Evolutionary conservation across 2,113 vertebrate species (phyloP), one percentile per base, ranked within the genome.

Genomic region (Illadopsis cleaveri): DNA sequence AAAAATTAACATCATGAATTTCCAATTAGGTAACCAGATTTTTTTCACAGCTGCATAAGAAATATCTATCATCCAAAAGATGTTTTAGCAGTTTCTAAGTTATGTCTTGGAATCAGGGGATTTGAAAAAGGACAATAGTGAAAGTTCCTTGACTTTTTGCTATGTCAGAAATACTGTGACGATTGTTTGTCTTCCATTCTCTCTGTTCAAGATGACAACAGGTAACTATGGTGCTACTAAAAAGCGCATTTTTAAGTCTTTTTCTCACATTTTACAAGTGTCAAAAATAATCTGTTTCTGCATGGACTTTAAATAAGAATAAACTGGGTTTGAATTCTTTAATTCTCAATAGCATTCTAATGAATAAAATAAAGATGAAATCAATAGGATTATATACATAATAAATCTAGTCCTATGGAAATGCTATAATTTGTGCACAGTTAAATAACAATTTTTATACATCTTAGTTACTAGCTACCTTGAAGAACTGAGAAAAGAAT

Each of bases 391-490:
- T 91, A 94, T 58, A 87, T 82, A 65, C 12, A 35, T 58, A 95
- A 91, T 96, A 94, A 87, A 96, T 91, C 66, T 77, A 54, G 42
- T 90, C n/a, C 45, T 87, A 66, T 82, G 35, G 75, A 93, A 96
- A 90, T 76, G 57, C 48, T 93, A 68, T 88, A 77, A 94, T 82
- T 80, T 42, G 7, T 83, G 56, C 14, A 62, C 54, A 66, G 71
- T 96, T 93, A 90, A 95, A 93, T 47, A 86, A 45, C 50, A 82
- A 75, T 90, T 92, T 94, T 93, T 94, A 88, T 66, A 51, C 76
- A 83, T 92, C 76, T 83, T 64, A 56, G 56, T 81, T 90, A 66
- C n/a, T 66, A 90, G 69, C 38, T 80, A 53, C 31, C 56, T 86
- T 14, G 25, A 83, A 78, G 47, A 84, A 82, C 3, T 65, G 58